Evolutionary conservation across 2,797 vertebrate species (phyloP), one percentile per base, ranked within the genome.

Genomic region (Malacoctenus gilli): DNA sequence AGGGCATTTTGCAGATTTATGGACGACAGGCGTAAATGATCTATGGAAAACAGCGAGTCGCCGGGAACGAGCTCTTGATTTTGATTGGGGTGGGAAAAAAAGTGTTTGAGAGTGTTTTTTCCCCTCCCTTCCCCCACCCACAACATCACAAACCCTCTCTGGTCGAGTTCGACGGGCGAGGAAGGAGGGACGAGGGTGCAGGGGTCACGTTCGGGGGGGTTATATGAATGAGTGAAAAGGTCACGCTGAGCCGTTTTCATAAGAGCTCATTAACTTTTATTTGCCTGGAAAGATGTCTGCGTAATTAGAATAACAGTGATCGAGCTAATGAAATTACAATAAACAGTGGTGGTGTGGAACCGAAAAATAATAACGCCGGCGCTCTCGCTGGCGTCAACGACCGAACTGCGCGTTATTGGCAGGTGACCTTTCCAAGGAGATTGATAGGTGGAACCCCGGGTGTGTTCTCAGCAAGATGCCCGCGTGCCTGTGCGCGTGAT

Each of bases 201-300:
- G 9, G 4, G 47, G 36, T 15, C 48, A 4, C 23, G 34, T 5
- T 36, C 8, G 28, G 39, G 10, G 13, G 20, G 11, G 18, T 64
- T 69, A 57, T 68, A 87, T 81, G 71, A 84, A 89, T 83, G 76
- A 75, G 71, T 77, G 77, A 88, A 89, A 90, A 89, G 85, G 89
- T 88, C 88, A 89, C 74, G 66, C 86, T 79, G 71, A 83, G 74
- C 68, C 73, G 72, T 84, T 89, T 87, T 88, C 82, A 86, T 79
- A 83, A 89, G 89, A 90, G 72, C 87, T 89, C 87, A 89, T 91
- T 89, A 89, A 85, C 76, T 88, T 88, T 87, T 84, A 87, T 87
- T 86, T 79, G 79, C 77, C 49, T 65, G 66, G 83, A 80, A 82
- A 87, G 50, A 84, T 84, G 85, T 83, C 65, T 40, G 50, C 47